Percentiles rank a stretch among this genome's conserved stretches.
phyloP scores from a whole-genome alignment of 2,888 invertebrate genomes.

The Cantharis lateralis region DNA sequence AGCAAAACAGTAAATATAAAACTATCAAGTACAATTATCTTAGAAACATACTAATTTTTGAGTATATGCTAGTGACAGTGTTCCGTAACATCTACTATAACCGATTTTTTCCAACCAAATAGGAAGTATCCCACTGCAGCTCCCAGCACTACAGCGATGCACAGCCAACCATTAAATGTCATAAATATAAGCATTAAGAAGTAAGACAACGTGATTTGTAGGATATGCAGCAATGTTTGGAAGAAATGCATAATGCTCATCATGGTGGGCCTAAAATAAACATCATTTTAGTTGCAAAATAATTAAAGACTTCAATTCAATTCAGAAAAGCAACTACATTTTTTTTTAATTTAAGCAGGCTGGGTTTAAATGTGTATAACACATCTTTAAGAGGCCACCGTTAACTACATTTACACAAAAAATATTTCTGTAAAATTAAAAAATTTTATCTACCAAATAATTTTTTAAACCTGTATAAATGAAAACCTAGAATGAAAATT shows the following conservation, averaged over 20 bases:
- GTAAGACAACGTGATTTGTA: slow-evolving; percentile 90
- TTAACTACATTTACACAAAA: too few species aligned
- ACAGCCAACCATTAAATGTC: slow-evolving; percentile 96
- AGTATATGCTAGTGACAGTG: slow-evolving; percentile 72
- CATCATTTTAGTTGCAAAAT: background rate
- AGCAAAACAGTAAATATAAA: background rate
- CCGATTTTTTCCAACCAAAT: slow-evolving; percentile 94
- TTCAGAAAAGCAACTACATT: background rate
- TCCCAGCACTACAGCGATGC: slow-evolving; percentile 85
- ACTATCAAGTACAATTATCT: background rate
- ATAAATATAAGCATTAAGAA: slow-evolving; percentile 96
- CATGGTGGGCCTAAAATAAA: slow-evolving; percentile 76
- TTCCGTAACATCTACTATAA: slow-evolving; percentile 92
- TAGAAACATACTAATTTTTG: background rate
- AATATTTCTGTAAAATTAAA: background rate
- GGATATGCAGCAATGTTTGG: slow-evolving; percentile 86
- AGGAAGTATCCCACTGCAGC: slow-evolving; percentile 92
- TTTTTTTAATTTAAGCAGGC: background rate
- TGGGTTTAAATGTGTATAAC: too few species aligned
- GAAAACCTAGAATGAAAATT: too few species aligned
- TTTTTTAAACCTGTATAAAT: too few species aligned
- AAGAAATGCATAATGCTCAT: slow-evolving; percentile 80
- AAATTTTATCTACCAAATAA: background rate
- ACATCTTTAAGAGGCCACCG: too few species aligned
- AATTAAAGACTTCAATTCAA: background rate